Percentiles rank a stretch among this genome's conserved stretches.
Evolutionary conservation across 2,888 invertebrate genomes (phyloP).

Genomic region (Dynastes maya): DNA sequence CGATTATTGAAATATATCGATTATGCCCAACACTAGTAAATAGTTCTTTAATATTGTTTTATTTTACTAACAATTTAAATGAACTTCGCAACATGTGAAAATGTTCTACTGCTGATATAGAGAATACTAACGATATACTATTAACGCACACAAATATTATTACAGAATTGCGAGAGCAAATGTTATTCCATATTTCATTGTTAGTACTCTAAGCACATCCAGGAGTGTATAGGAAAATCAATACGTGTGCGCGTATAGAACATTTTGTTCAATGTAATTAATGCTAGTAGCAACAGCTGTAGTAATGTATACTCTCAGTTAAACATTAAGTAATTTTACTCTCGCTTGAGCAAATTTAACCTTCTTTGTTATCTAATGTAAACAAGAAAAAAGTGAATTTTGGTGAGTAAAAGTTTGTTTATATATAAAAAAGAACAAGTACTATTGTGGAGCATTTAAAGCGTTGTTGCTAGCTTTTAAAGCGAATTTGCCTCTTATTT

Average conservation of each 20-base stretch:
- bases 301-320: background rate
- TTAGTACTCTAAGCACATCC: slow-evolving; percentile 7
- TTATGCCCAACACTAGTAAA: too few species aligned
- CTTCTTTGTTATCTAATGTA: slow-evolving; percentile 12
- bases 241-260: background rate
- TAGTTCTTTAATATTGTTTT: too few species aligned
- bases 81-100: too few species aligned
- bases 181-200: slow-evolving; percentile 1
- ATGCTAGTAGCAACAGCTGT: slow-evolving; percentile 17
- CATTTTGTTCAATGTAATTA: background rate
- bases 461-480: too few species aligned
- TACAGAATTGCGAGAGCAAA: slow-evolving; percentile 2
- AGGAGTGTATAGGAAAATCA: slow-evolving; percentile 14
- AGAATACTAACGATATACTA: too few species aligned
- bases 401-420: slow-evolving; percentile 9
- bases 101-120: too few species aligned
- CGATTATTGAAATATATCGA: too few species aligned
- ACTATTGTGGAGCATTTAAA: too few species aligned
- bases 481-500: too few species aligned
- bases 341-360: slow-evolving; percentile 34
- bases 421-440: background rate
- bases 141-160: too few species aligned
- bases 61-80: too few species aligned
- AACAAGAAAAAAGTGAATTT: slow-evolving; percentile 23
- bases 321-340: slow-evolving; percentile 30